A percentile compares a stretch with the other conserved stretches of the same genome.
phyloP scores from a whole-genome alignment of 1,140 invertebrate genomes.

The Sinella curviseta region DNA sequence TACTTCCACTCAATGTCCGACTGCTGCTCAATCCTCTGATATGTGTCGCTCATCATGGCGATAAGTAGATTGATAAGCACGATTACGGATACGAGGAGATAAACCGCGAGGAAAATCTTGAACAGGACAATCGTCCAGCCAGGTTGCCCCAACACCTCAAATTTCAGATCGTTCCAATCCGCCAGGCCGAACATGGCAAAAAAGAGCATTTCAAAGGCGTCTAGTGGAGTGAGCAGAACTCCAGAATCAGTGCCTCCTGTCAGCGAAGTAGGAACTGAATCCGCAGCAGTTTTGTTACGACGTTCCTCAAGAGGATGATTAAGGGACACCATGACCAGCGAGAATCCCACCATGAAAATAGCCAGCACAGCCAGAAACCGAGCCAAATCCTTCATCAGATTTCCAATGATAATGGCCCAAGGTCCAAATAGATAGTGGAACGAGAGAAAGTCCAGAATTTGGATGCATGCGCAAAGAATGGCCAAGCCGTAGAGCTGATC shows the following conservation, averaged over 20 bases:
- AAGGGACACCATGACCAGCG: slow-evolving; percentile 78
- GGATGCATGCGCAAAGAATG: slow-evolving; percentile 91
- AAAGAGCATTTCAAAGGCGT: slow-evolving; percentile 94
- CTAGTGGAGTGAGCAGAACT: slow-evolving; percentile 79
- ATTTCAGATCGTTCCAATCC: slow-evolving; percentile 68
- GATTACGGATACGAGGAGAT: no score
- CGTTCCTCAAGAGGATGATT: slow-evolving; percentile 77
- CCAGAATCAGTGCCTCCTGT: slow-evolving; percentile 58
- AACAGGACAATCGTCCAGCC: slow-evolving; percentile 52
- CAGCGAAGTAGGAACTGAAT: slow-evolving; percentile 42
- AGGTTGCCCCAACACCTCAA: slow-evolving; percentile 56
- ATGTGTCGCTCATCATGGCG: slow-evolving; percentile 99
- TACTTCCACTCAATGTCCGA: slow-evolving; percentile 99
- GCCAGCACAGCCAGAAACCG: slow-evolving; percentile 92
- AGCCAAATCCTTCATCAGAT: slow-evolving; percentile 86
- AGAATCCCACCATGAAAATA: no score
- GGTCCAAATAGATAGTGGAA: no score
- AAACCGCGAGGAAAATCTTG: slow-evolving; percentile 78
- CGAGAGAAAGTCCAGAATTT: no score
- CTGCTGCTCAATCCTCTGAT: slow-evolving; percentile 97
- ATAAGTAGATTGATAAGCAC: slow-evolving; percentile 98
- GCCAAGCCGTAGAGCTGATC: slow-evolving; percentile 95
- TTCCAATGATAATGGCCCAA: no score
- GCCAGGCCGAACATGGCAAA: slow-evolving; percentile 97
- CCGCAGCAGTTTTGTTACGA: slow-evolving; percentile 35